phyloP scores from a whole-genome alignment of 2,888 invertebrate genomes.

The Limulus polyphemus region DNA sequence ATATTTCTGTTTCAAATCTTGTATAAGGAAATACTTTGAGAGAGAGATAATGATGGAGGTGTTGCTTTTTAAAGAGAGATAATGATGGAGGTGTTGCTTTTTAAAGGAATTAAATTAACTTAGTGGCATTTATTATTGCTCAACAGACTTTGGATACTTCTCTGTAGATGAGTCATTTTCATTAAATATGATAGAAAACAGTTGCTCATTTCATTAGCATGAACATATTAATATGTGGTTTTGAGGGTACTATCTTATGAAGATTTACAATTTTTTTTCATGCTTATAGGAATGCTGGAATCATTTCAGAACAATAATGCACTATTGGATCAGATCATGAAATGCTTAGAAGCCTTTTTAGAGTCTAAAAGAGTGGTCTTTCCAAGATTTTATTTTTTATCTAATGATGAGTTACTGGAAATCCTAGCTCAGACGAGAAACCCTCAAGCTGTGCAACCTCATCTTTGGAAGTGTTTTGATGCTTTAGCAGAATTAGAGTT shows the following conservation, averaged over 20 bases:
- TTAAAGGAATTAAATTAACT: too few relatives aligned
- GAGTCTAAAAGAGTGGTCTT: conserved; percentile 78
- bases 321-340: conserved; percentile 73
- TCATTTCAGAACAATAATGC: conserved; percentile 57
- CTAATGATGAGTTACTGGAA: conserved; percentile 76
- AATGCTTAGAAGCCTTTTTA: conserved; percentile 75
- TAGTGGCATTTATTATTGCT: too few relatives aligned
- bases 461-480: conserved; percentile 78
- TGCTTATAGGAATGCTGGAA: conserved; percentile 47
- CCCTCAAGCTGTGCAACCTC: conserved; percentile 72
- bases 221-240: not conserved
- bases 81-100: too few relatives aligned
- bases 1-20: too few relatives aligned
- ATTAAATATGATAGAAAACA: conserved; percentile 12
- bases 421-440: conserved; percentile 81
- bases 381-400: conserved; percentile 77
- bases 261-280: too few relatives aligned
- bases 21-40: too few relatives aligned
- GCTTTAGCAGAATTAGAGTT: conserved; percentile 66
- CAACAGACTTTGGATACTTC: too few relatives aligned
- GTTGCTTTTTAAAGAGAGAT: too few relatives aligned
- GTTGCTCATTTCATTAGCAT: not conserved
- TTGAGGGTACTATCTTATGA: not conserved
- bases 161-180: too few relatives aligned
- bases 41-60: too few relatives aligned